Evolutionary conservation across 2,113 vertebrate genomes (phyloP), one percentile per base, ranked within the genome.

Genomic region (Mustelus asterias): DNA sequence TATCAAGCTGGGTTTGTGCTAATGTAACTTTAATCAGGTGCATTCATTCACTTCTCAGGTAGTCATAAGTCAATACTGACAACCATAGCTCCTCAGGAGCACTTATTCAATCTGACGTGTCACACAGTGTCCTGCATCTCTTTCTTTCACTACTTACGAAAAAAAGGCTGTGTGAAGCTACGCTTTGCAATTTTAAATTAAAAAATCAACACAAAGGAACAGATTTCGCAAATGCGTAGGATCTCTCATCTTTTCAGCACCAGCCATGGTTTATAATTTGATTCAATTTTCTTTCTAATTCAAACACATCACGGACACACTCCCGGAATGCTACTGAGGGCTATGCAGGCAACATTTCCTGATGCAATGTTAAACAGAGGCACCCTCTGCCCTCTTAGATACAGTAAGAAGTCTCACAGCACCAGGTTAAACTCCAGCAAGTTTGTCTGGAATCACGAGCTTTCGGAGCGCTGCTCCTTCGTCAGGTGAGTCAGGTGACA

Each of bases 21-120:
- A 94, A 96, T 96, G 96, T 96, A 96, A 97, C 96, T 96, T 96
- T 96, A 96, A 96, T 97, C 97, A 96, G 86, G 97, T 97, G 96
- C 95, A 96, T 97, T 96, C 96, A 97, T 97, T 86, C 37, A 96
- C 97, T 97, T 96, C 97, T 97, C 97, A 96, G 54, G 80, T 97
- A 60, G 95, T 96, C 67, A 29, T 54, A 48, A 95, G 96, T 97
- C 97, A 95, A 97, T 97, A 95, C 94, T 95, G 94, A 95, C 94
- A 95, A 72, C 94, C 94, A 33, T 70, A 72, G 26, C 94, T 72
- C 94, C 37, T 69, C 37, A 72, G 24, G 70, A 26, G 26, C 94
- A 72, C 72, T 95, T 33, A 95, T 95, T 72, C 94, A 95, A 26
- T 70, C n/a, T 69, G 37, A 70, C 70, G 93, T 70, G n/a, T 60